Evolutionary conservation across 2,888 invertebrate species (phyloP), one percentile per base, ranked within the genome.

Genomic region (Euzetes globulus): DNA sequence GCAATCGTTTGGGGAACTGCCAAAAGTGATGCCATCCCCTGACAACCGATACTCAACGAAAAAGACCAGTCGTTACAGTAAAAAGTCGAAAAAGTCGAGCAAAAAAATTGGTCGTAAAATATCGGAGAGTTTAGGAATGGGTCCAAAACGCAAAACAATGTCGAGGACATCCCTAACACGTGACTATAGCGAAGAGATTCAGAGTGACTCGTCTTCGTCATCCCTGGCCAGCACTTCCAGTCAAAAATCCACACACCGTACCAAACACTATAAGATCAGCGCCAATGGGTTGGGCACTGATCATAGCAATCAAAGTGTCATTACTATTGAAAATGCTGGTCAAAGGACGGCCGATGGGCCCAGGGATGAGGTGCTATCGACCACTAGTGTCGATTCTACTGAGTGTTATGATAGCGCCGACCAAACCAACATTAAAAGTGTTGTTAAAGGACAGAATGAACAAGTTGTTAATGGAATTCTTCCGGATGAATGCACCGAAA

Each of bases 11-110:
- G 68, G 68, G 2, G 68, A 68, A 4, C 15, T 68, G n/a, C 68
- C 68, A 45, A 68, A 68, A 68, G 45, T 68, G 37, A 68, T 68
- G 3, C 68, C 45, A 45, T 68, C 68, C 22, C 68, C 68, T 1
- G 45, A 68, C 1, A 41, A 41, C 13, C 33, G 33, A 7, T 6
- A 33, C 33, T 7, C 33, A 4, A 6, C 33, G 5, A 4, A 7
- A 33, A 33, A 33, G 33, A 33, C 4, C 5, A 4, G 33, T 7
- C 33, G 33, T 7, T 33, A 33, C 7, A 33, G 11, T 17, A 29
- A 63, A 3, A 37, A 33, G 19, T n/a, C 33, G 17, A 33, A 33
- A n/a, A 33, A 37, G 6, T 9, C 27, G 17, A n/a, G 3, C 3
- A 63, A 63, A 17, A 63, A 63, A n/a, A 37, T 37, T 5, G 13